These are phyloP conservation scores for Eriocheir sinensis DNA, from an alignment of 1,140 invertebrate genomes.

Conservation along the genomic window DNA sequence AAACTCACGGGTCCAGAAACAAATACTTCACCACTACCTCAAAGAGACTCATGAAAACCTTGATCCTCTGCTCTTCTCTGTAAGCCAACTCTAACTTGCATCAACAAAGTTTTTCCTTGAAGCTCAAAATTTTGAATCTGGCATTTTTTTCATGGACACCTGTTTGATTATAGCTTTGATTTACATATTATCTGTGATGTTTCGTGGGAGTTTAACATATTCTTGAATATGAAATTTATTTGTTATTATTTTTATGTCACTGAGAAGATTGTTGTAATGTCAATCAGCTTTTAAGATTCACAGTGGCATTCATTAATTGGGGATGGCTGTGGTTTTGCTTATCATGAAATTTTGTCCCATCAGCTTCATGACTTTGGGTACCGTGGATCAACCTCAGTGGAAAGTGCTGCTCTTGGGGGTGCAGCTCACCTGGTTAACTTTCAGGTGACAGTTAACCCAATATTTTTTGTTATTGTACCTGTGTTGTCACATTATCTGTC, in stretches of 20 bases:
- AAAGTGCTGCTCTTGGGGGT: slow-evolving; percentile 83
- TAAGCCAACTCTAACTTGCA: slow-evolving; percentile 45
- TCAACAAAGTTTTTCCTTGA: not conserved
- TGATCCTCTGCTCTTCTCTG: slow-evolving; percentile 80
- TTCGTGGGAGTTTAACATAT: not conserved
- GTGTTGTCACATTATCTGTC: too few relatives aligned
- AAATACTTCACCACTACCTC: slow-evolving; percentile 82
- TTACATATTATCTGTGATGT: too few relatives aligned
- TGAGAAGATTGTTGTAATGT: too few relatives aligned
- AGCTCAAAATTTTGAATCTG: not conserved
- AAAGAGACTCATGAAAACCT: slow-evolving; percentile 82
- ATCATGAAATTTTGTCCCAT: not conserved
- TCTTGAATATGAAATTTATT: not conserved
- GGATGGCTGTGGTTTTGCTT: too few relatives aligned
- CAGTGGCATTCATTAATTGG: too few relatives aligned
- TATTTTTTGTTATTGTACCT: too few relatives aligned
- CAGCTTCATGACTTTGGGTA: slow-evolving; percentile 82
- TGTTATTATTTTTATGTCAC: too few relatives aligned
- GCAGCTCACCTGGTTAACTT: slow-evolving; percentile 84
- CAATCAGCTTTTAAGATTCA: too few relatives aligned
- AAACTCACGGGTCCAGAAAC: slow-evolving; percentile 82
- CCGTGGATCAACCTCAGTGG: slow-evolving; percentile 77
- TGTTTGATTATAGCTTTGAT: too few relatives aligned
- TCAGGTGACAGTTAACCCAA: slow-evolving; percentile 76
- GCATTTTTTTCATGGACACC: not conserved